A percentile compares a stretch with the other conserved stretches of the same genome.
Evolutionary conservation across 1,140 invertebrate species (phyloP).

Genomic region (Asobara japonica): DNA sequence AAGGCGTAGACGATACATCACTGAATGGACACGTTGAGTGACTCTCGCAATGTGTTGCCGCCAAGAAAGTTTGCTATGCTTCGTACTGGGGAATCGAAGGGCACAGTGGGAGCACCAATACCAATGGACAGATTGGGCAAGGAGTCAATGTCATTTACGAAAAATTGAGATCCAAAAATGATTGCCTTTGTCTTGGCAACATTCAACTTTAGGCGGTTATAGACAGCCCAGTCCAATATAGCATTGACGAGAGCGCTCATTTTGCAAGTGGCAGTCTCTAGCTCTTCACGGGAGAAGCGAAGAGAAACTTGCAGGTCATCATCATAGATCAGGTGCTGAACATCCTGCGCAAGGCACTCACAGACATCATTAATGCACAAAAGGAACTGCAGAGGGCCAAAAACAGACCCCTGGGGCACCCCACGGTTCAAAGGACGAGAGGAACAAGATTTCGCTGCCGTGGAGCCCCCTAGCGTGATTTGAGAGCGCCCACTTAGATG

Average conservation of each 20-base stretch:
- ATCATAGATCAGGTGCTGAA: background rate
- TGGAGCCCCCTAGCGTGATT: background rate
- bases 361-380: no score
- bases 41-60: no score
- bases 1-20: no score
- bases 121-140: no score
- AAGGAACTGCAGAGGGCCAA: no score
- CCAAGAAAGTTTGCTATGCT: background rate
- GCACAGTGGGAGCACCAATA: background rate
- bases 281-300: background rate
- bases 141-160: background rate
- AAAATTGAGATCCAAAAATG: no score
- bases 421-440: no score
- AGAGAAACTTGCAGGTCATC: constrained; percentile 19
- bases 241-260: background rate
- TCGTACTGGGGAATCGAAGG: background rate
- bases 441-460: no score
- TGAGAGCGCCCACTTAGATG: background rate
- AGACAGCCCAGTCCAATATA: background rate
- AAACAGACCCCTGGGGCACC: no score
- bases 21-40: no score
- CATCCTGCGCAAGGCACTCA: background rate
- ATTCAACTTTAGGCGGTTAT: background rate
- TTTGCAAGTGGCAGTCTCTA: background rate
- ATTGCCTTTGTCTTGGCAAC: no score